Evolutionary conservation across 1,140 invertebrate genomes (phyloP), one percentile per base, ranked within the genome.

Genomic region (Drosophila subpulchrella): DNA sequence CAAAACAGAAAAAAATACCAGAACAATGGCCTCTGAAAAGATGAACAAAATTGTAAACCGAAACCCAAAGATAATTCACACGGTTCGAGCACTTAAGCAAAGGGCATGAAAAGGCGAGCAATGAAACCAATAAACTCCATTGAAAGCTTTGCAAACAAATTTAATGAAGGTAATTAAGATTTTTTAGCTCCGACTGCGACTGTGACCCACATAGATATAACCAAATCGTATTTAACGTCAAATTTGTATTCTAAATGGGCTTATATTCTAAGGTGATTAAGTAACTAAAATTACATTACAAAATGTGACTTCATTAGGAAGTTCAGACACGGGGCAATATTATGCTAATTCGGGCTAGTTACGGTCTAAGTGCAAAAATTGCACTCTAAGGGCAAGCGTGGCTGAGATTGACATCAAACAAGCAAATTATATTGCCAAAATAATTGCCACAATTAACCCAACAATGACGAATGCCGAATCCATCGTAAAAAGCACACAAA

Each of bases 51-150:
- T 63, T 63, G 55, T 53, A 53, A 75, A 75, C 44, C 55, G 62
- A 70, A 65, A 30, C 44, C 73, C 65, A 47, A 77, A 76, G 70
- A 71, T 84, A 84, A 65, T 85, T 84, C 81, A 81, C 81, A 84
- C 82, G 79, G 65, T 58, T 36, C n/a, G 27, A 68, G 42, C 63
- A 71, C 51, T 57, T 68, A 36, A 48, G 34, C 51, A 70, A 73
- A 60, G 58, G 72, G 72, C 70, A 61, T 63, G 42, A 36, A 74
- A 71, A 58, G 48, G 68, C 68, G 66, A 58, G 53, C 66, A 72
- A 38, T 58, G 53, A 72, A 58, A 34, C 66, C 68, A 50, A 72
- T 72, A 71, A 71, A 71, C 65, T 71, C 53, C 44, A 58, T 50
- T 72, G 66, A 72, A 71, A 71, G 44, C 53, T 30, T 34, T 12